Conservation (phyloP, 2,888 invertebrate species). For the Nephrotoma appendiculata region DNA sequence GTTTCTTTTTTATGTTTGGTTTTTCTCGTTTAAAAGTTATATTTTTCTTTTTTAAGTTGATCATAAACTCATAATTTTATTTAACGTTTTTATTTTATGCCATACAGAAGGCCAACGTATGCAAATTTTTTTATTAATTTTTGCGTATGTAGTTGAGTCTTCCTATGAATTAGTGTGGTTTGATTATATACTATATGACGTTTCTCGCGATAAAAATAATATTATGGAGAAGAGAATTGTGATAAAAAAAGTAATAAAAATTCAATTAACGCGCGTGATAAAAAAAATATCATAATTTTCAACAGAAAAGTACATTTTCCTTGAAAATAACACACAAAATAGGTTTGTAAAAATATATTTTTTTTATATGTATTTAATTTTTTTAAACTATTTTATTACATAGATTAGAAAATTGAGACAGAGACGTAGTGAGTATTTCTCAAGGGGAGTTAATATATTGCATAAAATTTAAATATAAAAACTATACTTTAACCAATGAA, state of each 20-base stretch:
- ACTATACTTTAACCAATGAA: neutral
- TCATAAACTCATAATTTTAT: neutral
- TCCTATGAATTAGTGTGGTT: neutral
- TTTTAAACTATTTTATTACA: neutral
- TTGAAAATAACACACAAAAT: neutral
- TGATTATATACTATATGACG: neutral
- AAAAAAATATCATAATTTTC: neutral
- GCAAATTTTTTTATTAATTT: neutral
- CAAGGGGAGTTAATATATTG: neutral
- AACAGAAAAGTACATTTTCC: neutral
- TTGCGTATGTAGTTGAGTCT: constrained; percentile 1
- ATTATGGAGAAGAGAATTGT: neutral
- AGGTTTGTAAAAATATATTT: neutral
- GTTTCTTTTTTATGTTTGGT: neutral
- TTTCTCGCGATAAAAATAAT: neutral
- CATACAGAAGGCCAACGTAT: constrained; percentile 2
- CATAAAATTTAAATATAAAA: neutral
- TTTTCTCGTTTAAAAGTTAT: neutral
- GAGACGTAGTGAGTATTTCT: neutral
- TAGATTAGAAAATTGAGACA: neutral
- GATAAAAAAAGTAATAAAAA: neutral
- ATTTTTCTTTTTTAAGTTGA: neutral
- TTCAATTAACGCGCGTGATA: neutral
- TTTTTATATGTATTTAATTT: neutral
- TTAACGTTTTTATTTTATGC: neutral